A percentile compares a stretch with the other conserved stretches of the same genome.
Conservation (phyloP, 2,113 vertebrate genomes). For the Gila orcuttii region DNA sequence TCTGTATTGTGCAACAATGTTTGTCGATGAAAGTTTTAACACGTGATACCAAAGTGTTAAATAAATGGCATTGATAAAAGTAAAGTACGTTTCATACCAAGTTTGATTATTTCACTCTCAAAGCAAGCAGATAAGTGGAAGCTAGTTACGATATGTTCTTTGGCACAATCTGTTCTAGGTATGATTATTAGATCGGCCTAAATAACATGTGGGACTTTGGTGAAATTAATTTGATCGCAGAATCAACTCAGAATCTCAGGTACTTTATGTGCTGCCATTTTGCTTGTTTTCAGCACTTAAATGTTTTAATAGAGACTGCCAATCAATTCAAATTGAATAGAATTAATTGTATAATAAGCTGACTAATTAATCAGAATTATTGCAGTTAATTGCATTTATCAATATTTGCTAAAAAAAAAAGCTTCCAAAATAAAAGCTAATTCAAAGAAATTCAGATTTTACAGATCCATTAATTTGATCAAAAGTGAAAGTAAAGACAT, state of each 20-base stretch:
- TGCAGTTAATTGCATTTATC: neutral
- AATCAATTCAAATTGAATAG: neutral
- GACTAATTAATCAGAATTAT: neutral
- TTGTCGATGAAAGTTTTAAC: neutral
- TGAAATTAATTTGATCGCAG: neutral
- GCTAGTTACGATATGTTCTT: neutral
- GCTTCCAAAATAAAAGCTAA: neutral
- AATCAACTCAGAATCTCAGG: neutral
- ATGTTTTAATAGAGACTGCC: neutral
- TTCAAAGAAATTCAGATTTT: neutral
- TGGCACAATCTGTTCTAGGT: neutral
- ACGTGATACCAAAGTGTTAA: neutral
- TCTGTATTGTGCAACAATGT: neutral
- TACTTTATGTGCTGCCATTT: neutral
- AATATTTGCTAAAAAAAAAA: neutral
- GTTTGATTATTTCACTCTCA: neutral
- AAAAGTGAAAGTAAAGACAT: neutral
- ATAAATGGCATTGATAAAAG: neutral
- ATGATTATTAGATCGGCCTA: neutral
- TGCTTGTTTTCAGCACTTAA: neutral
- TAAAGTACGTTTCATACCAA: neutral
- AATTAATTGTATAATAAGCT: neutral
- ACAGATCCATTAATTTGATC: neutral
- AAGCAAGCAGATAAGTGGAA: neutral
- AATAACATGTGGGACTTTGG: neutral